Base-by-base conservation (phyloP, 2,797 vertebrate species). In the Rhabdomys pumilio region DNA sequence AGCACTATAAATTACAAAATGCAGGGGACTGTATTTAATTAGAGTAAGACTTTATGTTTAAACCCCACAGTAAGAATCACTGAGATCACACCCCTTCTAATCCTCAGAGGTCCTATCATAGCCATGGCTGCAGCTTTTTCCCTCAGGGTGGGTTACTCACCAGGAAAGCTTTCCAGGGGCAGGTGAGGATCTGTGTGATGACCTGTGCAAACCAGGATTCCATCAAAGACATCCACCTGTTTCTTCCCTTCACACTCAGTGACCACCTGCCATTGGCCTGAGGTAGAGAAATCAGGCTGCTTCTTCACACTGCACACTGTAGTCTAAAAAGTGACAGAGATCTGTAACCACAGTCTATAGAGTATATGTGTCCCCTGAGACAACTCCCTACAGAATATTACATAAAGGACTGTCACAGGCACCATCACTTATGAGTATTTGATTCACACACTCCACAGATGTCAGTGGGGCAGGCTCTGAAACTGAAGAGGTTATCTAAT, bases 191-290 rank as follows among this genome's bases (percentile, higher is more conserved):
- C 83, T 2, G 98, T 99, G 97, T 99, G 99, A 97, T 99, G 99
- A 90, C 99, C 99, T 0, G 98, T 99, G 91, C 99, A 99, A 96
- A 99, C 98, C 98, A 99, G 98, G 94, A 99, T 98, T 0, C 98
- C 99, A 44, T 99, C 99, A 76, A 99, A 99, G 82, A 99, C 96
- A 19, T 98, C 97, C 2, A 90, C 98, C 95, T 99, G 98, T 96
- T 98, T 98, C 72, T 97, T 96, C 75, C 99, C 99, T 13, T 98
- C 97, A 19, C 41, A 98, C 91, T 98, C 98, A 5, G 97, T 93
- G 95, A 99, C 98, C 76, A 99, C 97, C 2, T 99, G 98, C 99
- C 99, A 99, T 75, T 99, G 99, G 77, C 99, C 99, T 0, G 99
- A 99, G 61, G 69, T 50, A 85, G 98, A 92, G 96, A 99, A 99